Evolutionary conservation across 2,888 invertebrate species (phyloP), one percentile per base, ranked within the genome.

Genomic region (Junonia oenone): DNA sequence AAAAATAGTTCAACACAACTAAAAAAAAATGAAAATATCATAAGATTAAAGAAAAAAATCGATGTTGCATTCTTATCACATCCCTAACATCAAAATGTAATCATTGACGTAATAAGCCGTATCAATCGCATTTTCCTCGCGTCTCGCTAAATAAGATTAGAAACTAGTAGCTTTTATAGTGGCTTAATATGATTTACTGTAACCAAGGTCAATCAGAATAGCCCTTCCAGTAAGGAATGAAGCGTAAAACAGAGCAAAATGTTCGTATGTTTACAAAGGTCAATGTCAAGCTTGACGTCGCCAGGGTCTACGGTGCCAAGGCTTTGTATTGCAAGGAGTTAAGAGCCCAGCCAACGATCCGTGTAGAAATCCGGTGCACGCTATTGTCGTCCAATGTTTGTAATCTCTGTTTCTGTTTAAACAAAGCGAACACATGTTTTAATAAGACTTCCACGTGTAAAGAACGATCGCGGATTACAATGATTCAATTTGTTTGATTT

Each of bases 271-370:
- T 31, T 38, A 45, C 15, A 56, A 51, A 61, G 55, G 49, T 55
- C 61, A 63, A 51, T 58, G 60, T 56, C 55, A 58, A 35, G 38
- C 37, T 40, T 57, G 61, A 61, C 55, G 26, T 43, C n/a, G 63
- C 45, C 46, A 17, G 19, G 37, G n/a, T 29, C 51, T 58, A 55
- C 52, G 55, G 31, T 22, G 26, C 29, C 62, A 56, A 62, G 58
- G 55, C 47, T 43, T 33, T 11, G n/a, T n/a, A 11, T n/a, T 33
- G n/a, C n/a, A 33, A 33, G 4, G 11, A 11, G n/a, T n/a, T 33
- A 33, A 33, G 31, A 31, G 31, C 31, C n/a, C 27, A 50, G 27
- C 29, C 46, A 59, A 56, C 55, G 58, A 58, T 9, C 55, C 56
- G 14, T 59, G 37, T 14, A 47, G 40, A 47, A 54, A 59, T 62